These are phyloP conservation scores for Mirza zaza DNA, from an alignment of 2,113 vertebrate genomes.

Conservation along the genomic window DNA sequence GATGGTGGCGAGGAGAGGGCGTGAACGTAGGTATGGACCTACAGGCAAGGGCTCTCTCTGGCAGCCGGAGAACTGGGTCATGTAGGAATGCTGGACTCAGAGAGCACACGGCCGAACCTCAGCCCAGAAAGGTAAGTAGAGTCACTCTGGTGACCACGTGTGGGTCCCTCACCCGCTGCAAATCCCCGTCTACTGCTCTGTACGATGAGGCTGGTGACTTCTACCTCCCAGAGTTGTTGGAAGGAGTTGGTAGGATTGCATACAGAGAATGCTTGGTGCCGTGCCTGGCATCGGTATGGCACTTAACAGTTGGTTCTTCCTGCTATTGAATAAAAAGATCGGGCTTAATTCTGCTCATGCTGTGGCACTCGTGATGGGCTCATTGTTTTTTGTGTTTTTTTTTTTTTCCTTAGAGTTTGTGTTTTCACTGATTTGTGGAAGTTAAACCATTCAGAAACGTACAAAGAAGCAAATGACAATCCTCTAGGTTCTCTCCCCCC, in stretches of 20 bases:
- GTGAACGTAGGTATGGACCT: background rate
- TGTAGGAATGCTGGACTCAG: background rate
- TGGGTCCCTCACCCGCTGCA: background rate
- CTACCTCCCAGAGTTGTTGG: background rate
- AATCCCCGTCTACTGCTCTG: background rate
- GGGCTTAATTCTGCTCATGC: background rate
- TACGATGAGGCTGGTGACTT: background rate
- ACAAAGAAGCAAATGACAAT: slow-evolving; percentile 40
- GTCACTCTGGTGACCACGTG: fast-evolving
- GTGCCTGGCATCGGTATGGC: fast-evolving
- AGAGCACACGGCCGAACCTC: fast-evolving
- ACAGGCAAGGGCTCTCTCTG: background rate
- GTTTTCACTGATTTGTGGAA: slow-evolving; percentile 12
- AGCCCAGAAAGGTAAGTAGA: background rate
- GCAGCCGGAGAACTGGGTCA: background rate
- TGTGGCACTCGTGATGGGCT: background rate
- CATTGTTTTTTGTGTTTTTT: background rate
- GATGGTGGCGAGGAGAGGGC: background rate
- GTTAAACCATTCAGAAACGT: background rate
- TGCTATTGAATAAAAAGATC: background rate
- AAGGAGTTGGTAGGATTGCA: background rate
- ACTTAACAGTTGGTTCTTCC: background rate
- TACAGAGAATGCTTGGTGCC: background rate
- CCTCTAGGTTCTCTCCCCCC: background rate
- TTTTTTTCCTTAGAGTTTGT: background rate